These are phyloP conservation scores for Rhynchonycteris naso DNA, from an alignment of 2,797 vertebrate genomes.

Conservation along the genomic window DNA sequence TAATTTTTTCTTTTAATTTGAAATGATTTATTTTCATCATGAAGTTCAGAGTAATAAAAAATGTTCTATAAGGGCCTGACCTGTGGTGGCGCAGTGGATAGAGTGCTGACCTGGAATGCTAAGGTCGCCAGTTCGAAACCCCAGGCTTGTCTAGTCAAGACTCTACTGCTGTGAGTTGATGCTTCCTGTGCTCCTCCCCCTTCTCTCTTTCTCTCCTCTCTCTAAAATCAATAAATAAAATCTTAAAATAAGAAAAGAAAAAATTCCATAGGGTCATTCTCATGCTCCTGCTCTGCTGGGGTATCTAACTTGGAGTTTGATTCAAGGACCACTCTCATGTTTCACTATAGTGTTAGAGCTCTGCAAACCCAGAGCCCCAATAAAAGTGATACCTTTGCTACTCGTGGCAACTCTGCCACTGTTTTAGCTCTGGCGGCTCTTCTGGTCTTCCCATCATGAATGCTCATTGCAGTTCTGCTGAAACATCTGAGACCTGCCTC, in stretches of 20 bases:
- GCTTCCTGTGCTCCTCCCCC: too few species aligned
- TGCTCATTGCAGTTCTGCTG: not conserved
- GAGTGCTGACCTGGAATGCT: too few species aligned
- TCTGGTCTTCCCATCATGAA: not conserved
- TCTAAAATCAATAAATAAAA: too few species aligned
- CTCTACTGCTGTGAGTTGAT: too few species aligned
- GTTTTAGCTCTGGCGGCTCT: not conserved
- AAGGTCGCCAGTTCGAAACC: too few species aligned
- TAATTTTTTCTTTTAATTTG: not conserved
- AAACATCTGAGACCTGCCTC: not conserved
- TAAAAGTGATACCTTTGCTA: not conserved
- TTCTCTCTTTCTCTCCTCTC: too few species aligned
- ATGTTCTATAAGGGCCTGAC: not conserved
- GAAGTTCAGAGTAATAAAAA: constrained; percentile 13
- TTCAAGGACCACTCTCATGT: not conserved
- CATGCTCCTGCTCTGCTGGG: not conserved
- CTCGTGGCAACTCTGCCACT: not conserved
- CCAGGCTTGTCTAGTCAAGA: too few species aligned
- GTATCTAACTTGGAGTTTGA: constrained; percentile 4
- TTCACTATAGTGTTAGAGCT: not conserved
- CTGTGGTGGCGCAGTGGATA: too few species aligned
- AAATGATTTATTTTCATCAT: constrained; percentile 16
- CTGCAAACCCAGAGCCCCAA: not conserved
- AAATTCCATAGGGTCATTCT: not conserved
- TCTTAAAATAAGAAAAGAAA: too few species aligned